Base-by-base conservation (phyloP, 2,888 invertebrate species). In the Eugnorisma glareosa region DNA sequence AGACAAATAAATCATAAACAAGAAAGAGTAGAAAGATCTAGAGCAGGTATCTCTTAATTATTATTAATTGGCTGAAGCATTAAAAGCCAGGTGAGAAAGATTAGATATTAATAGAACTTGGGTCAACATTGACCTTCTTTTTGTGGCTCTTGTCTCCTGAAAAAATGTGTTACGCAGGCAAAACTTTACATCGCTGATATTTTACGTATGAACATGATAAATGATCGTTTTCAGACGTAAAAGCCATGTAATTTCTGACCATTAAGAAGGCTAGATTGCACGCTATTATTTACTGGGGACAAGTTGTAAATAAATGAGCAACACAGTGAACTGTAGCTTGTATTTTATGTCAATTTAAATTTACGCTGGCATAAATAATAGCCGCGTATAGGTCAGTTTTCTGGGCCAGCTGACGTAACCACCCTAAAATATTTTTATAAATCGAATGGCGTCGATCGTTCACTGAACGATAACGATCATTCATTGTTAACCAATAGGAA, bases 351-450 rank as follows among this genome's bases (percentile, higher is more conserved):
- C 85, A 85, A 86, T 91, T 88, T 85, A 86, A 87, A 90, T 92
- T 89, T 87, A 88, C 84, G 82, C 70, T 69, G 82, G 86, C 87
- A 90, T 91, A 88, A 90, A 88, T 91, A 89, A 89, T 84, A 81
- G 77, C 70, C 67, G 73, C 81, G 64, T 77, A 90, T 89, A 90
- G 89, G 90, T 89, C 90, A 79, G 10, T 54, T 88, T 90, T 91
- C 90, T 92, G 88, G 91, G 91, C 80, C 92, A 80, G 73, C 80
- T 94, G 91, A 93, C 84, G 92, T 92, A 90, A 92, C 75, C 78
- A 64, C 67, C 81, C 81, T 63, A 75, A 86, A 83, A 86, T 73
- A 79, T 69, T 67, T 84, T 83, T 72, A 86, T 79, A 81, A 88
- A 87, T 87, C 82, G 86, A 84, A 81, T 73, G 68, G 59, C 57